A percentile compares a stretch with the other conserved stretches of the same genome.
Evolutionary conservation across 2,888 invertebrate genomes (phyloP).

Genomic region (Eretmocerus hayati): DNA sequence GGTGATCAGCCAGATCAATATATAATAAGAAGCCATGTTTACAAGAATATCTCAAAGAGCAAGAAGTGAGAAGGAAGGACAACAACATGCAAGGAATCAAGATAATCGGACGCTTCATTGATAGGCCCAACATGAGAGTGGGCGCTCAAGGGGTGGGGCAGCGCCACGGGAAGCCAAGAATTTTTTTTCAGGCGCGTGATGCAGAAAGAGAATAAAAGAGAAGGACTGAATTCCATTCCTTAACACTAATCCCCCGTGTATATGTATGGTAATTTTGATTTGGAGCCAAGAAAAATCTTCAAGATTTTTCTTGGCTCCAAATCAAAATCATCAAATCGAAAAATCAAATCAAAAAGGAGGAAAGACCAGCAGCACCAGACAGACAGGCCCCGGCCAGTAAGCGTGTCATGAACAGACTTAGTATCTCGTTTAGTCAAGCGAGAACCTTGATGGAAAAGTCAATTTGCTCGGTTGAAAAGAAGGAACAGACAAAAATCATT

Average conservation of each 20-base stretch:
- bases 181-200: constrained; percentile 19
- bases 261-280: constrained; percentile 2
- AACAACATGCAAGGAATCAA: constrained; percentile 16
- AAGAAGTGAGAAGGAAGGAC: background rate
- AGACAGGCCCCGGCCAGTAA: constrained; percentile 33
- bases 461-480: no score
- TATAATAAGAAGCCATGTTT: constrained; percentile 10
- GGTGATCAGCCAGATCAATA: no score
- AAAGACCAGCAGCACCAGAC: constrained; percentile 29
- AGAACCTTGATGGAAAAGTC: no score
- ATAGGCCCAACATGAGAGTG: constrained; percentile 19
- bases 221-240: background rate
- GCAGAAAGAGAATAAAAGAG: background rate
- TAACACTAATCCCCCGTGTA: background rate
- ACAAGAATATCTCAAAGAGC: constrained; percentile 9
- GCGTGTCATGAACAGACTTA: no score
- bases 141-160: constrained; percentile 16
- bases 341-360: no score
- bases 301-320: background rate
- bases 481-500: no score
- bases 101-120: constrained; percentile 21
- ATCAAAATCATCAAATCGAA: no score
- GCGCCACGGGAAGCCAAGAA: constrained; percentile 21
- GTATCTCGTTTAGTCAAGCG: no score
- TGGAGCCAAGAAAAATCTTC: background rate